Conservation (phyloP, 2,113 vertebrate species). For the Chloropsis cyanopogon region DNA sequence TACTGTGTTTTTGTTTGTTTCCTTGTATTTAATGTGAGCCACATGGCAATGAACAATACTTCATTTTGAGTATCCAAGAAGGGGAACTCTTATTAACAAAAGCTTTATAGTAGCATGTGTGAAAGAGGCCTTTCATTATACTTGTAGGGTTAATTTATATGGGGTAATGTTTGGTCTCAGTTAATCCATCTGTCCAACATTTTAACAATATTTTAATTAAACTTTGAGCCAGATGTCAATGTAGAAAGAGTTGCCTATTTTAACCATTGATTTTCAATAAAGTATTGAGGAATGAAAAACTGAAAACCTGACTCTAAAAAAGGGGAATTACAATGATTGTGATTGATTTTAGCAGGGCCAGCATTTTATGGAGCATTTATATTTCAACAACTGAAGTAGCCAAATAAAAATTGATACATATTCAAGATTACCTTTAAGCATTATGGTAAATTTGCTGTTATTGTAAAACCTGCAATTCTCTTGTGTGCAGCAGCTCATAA, state of each 20-base stretch:
- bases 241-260: neutral
- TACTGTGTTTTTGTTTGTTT: constrained; percentile 50
- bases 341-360: neutral
- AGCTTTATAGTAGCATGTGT: constrained; percentile 21
- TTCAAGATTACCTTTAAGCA: neutral
- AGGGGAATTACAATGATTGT: neutral
- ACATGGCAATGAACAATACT: constrained; percentile 54
- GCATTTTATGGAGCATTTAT: neutral
- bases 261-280: neutral
- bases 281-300: neutral
- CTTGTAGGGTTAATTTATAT: constrained; percentile 23
- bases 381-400: neutral
- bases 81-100: constrained; percentile 39
- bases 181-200: constrained; percentile 19
- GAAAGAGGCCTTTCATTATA: constrained; percentile 50
- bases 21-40: constrained; percentile 48
- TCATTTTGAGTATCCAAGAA: constrained; percentile 24
- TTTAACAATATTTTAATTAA: constrained; percentile 46
- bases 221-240: neutral
- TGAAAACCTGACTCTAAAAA: neutral
- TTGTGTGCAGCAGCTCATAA: neutral
- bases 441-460: neutral
- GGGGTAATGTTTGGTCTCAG: constrained; percentile 1
- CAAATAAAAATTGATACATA: neutral
- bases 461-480: neutral